Percentiles rank a stretch among this genome's conserved stretches.
These are phyloP conservation scores for Caenorhabditis sulstoni DNA, from an alignment of 2,888 invertebrate species.

Conservation along the genomic window DNA sequence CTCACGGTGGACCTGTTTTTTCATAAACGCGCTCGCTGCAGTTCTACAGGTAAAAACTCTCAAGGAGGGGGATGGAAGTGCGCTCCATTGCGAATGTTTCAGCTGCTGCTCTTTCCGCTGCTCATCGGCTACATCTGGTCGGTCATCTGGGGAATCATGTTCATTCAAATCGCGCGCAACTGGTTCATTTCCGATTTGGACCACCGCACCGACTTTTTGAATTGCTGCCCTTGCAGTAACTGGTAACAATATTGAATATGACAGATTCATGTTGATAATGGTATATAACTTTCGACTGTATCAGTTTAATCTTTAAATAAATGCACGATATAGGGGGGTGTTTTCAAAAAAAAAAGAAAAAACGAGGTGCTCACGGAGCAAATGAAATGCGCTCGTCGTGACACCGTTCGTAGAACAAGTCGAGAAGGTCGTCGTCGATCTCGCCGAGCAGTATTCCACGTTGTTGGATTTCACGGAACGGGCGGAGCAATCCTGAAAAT, in stretches of 20 bases:
- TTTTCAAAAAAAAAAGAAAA: neutral
- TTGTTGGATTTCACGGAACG: constrained; percentile 66
- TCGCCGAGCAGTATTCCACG: constrained; percentile 71
- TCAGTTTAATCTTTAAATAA: no score
- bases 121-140: constrained; percentile 84
- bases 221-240: constrained; percentile 68
- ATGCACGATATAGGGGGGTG: no score
- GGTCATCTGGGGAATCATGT: constrained; percentile 82
- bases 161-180: constrained; percentile 82
- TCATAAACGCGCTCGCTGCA: constrained; percentile 82
- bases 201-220: constrained; percentile 62
- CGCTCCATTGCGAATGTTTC: constrained; percentile 58
- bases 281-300: no score
- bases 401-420: constrained; percentile 67
- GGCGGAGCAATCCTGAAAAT: constrained; percentile 63
- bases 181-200: constrained; percentile 74
- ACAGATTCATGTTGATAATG: no score
- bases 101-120: constrained; percentile 82
- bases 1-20: constrained; percentile 80
- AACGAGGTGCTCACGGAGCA: constrained; percentile 1
- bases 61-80: no score
- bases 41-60: constrained; percentile 68
- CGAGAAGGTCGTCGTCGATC: constrained; percentile 72
- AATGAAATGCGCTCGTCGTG: constrained; percentile 27
- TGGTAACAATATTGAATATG: constrained; percentile 61